Base-by-base conservation (phyloP, 1,140 invertebrate species). In the Brachionus asplanchnoidis region DNA sequence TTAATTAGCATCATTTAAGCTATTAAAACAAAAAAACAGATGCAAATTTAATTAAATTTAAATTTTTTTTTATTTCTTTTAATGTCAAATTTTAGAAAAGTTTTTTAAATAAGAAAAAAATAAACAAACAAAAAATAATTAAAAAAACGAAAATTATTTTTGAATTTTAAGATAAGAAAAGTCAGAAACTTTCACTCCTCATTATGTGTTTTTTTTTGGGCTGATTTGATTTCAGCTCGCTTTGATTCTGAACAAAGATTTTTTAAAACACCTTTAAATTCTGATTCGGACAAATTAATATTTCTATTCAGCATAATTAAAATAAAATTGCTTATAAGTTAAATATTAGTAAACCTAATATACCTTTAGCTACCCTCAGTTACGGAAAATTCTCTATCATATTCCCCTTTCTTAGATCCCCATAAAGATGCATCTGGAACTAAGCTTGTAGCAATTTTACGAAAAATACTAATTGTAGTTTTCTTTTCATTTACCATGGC, bases 161-260 rank as follows among this genome's bases (percentile, higher is more conserved):
- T 26, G n/a, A n/a, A 32, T 32, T 66, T 66, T 66, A 66, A 66
- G 26, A 66, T 23, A 32, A 66, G 11, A 3, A 66, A 66, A 26
- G 17, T 66, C 20, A 23, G 23, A 66, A 66, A 66, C 11, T 66
- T 66, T n/a, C 14, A 60, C 20, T 60, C 53, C 3, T 23, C 7
- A 12, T 66, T 66, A 6, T 8, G 5, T 9, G n/a, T 7, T 26
- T 66, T 66, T 66, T 66, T 66, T 66, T 66, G 20, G 6, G 3
- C 17, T 32, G 26, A 26, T 66, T 66, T 66, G 20, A 23, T 23
- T 66, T 66, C 60, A 26, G 60, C 60, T 66, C 23, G 60, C 60
- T 66, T 66, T 26, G 60, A 66, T 66, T 66, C 60, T 66, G 17
- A 66, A 66, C 60, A 66, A 32, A 66, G 60, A 66, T 66, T 66